Evolutionary conservation across 2,888 invertebrate genomes (phyloP).

Genomic region (Clanis bilineata): DNA sequence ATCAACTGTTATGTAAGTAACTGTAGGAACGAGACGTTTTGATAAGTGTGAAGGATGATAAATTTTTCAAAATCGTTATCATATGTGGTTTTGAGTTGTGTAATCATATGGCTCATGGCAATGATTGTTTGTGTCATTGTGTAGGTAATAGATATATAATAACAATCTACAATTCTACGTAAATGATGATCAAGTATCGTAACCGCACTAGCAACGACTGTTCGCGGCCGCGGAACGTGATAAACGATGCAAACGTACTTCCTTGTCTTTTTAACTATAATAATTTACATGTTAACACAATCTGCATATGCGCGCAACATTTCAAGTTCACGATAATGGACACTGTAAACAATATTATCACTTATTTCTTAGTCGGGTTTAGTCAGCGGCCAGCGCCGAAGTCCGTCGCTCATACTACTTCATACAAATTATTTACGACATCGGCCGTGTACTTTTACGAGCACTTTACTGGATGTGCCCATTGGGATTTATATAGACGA

Average conservation of each 20-base stretch:
- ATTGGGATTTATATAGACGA: slow-evolving; percentile 31
- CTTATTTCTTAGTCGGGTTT: slow-evolving; percentile 40
- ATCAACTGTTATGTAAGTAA: background rate
- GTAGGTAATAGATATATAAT: too few species aligned
- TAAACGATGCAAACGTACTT: slow-evolving; percentile 51
- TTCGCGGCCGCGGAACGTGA: slow-evolving; percentile 40
- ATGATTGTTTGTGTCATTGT: slow-evolving; percentile 38
- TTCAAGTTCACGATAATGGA: slow-evolving; percentile 72
- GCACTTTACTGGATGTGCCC: slow-evolving; percentile 31
- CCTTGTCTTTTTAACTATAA: slow-evolving; percentile 62
- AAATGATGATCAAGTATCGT: slow-evolving; percentile 35
- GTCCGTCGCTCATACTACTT: slow-evolving; percentile 34
- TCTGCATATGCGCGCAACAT: slow-evolving; percentile 55
- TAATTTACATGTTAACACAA: slow-evolving; percentile 59
- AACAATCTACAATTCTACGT: too few species aligned
- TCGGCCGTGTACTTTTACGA: slow-evolving; percentile 38
- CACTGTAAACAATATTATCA: slow-evolving; percentile 60
- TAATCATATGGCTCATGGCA: slow-evolving; percentile 28
- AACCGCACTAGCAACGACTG: slow-evolving; percentile 23
- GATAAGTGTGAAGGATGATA: slow-evolving; percentile 25
- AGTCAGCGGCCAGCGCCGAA: slow-evolving; percentile 43
- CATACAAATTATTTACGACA: slow-evolving; percentile 36
- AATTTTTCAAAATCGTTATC: slow-evolving; percentile 27
- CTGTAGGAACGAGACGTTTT: background rate
- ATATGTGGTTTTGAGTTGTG: slow-evolving; percentile 22